phyloP scores from a whole-genome alignment of 2,797 vertebrate species.

The Hippoglossus hippoglossus region DNA sequence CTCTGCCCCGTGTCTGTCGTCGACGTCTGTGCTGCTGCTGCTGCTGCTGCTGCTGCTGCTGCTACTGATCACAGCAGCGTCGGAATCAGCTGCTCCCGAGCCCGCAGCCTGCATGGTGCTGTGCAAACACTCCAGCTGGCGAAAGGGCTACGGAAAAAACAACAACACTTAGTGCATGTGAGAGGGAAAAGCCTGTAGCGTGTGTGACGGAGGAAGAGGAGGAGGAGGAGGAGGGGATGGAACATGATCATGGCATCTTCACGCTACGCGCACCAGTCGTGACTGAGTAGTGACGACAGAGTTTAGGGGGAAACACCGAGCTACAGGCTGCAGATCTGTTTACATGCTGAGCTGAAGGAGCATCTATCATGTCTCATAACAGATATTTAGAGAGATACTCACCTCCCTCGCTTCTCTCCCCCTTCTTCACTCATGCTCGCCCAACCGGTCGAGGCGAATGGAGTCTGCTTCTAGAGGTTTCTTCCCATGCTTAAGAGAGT shows the following conservation, averaged over 20 bases:
- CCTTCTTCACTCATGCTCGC: too few relatives aligned
- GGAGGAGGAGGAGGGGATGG: conserved; percentile 29
- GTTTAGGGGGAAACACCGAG: conserved; percentile 48
- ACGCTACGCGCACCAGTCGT: conserved; percentile 66
- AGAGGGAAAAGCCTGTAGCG: conserved; percentile 19
- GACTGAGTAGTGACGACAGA: conserved; percentile 74
- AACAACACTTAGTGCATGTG: conserved; percentile 9
- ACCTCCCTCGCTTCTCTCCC: too few relatives aligned
- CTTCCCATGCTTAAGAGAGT: too few relatives aligned
- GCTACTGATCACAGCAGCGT: conserved; percentile 60
- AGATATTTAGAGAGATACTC: too few relatives aligned
- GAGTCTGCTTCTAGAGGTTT: too few relatives aligned
- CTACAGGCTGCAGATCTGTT: conserved; percentile 23
- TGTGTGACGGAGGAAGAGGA: conserved; percentile 24
- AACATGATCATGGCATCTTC: conserved; percentile 58
- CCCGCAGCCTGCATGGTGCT: conserved; percentile 60
- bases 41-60: conserved; percentile 22
- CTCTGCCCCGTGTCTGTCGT: conserved; percentile 57
- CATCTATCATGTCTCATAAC: background rate
- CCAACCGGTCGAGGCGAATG: too few relatives aligned
- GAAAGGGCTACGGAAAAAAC: too few relatives aligned
- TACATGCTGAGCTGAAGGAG: background rate
- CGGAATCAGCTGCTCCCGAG: conserved; percentile 49
- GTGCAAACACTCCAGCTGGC: conserved; percentile 15
- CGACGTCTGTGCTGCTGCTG: conserved; percentile 47